Base-by-base conservation (phyloP, 2,113 vertebrate species). In the Hydrochoerus hydrochaeris region DNA sequence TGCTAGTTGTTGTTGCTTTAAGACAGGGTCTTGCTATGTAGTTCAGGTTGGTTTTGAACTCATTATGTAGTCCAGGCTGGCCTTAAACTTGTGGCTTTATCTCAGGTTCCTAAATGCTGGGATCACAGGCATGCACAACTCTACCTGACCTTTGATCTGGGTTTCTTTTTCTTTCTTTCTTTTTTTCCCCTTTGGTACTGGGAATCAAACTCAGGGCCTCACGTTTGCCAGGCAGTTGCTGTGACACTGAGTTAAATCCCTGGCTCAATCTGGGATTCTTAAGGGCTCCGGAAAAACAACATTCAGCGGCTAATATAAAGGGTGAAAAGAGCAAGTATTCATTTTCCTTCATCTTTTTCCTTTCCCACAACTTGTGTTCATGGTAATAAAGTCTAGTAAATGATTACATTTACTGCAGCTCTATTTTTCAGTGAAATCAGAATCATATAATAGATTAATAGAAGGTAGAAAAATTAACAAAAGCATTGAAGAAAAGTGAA, bases 351-450 rank as follows among this genome's bases (percentile, higher is more conserved):
- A 65, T 12, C 30, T 95, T 49, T 88, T 57, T 81, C 38, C 26
- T 80, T 80, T 93, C 52, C 16, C 49, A 78, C 65, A 62, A 41
- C 11, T 49, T 14, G 3, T 85, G 13, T 91, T 82, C 92, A 65
- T 44, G 26, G n/a, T 62, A 94, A 89, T 67, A 95, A 93, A 95
- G 57, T n/a, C 78, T 81, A 85, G 69, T 62, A 91, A 95, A 62
- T 54, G 38, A 89, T 85, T 82, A 88, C 22, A 93, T 78, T 85
- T 69, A 90, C 24, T 84, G 38, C 30, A 87, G 17, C 65, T 91
- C 94, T 80, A 91, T 24, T 86, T 63, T 32, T 93, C 81, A 96
- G 58, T 83, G 77, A 96, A 95, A 85, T 84, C 77, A 84, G 41
- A 52, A 71, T 65, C 44, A 85, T 69, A 22, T 69, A 22, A 73